phyloP scores from a whole-genome alignment of 2,888 invertebrate genomes.

The Pristionchus arcanus region DNA sequence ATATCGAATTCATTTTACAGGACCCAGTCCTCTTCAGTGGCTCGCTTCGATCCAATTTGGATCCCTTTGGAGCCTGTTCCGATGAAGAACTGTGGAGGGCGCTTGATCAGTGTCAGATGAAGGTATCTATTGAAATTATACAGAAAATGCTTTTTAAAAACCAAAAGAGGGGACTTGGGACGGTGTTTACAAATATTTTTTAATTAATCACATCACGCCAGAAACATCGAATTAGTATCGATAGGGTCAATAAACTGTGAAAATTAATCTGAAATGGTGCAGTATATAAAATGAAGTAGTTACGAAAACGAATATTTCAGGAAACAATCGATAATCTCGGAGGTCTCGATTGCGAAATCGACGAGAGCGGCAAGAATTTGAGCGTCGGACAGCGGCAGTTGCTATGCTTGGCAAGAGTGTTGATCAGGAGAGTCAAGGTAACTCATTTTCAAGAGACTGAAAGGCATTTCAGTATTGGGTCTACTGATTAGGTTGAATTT shows the following conservation, averaged over 20 bases:
- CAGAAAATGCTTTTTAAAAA: too few species aligned
- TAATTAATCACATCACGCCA: constrained; percentile 83
- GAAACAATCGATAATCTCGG: constrained; percentile 83
- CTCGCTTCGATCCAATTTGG: constrained; percentile 91
- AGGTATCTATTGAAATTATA: constrained; percentile 79
- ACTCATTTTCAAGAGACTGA: neutral
- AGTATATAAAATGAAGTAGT: neutral
- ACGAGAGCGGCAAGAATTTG: constrained; percentile 92
- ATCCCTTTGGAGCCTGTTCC: constrained; percentile 88
- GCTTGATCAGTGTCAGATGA: constrained; percentile 92
- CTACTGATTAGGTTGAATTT: too few species aligned
- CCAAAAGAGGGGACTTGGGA: too few species aligned
- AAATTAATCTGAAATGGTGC: too few species aligned
- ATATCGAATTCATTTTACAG: constrained; percentile 81
- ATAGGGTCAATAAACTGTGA: too few species aligned
- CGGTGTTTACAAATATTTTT: constrained; percentile 82
- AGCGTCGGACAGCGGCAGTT: constrained; percentile 82
- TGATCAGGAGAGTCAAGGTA: constrained; percentile 79
- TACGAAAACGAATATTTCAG: neutral
- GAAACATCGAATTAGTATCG: neutral
- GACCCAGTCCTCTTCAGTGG: constrained; percentile 83
- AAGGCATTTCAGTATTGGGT: too few species aligned
- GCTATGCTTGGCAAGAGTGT: constrained; percentile 81
- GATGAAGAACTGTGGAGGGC: constrained; percentile 92
- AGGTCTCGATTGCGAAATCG: constrained; percentile 88